Conservation (phyloP, 2,888 invertebrate species). For the Eilema sororculum region DNA sequence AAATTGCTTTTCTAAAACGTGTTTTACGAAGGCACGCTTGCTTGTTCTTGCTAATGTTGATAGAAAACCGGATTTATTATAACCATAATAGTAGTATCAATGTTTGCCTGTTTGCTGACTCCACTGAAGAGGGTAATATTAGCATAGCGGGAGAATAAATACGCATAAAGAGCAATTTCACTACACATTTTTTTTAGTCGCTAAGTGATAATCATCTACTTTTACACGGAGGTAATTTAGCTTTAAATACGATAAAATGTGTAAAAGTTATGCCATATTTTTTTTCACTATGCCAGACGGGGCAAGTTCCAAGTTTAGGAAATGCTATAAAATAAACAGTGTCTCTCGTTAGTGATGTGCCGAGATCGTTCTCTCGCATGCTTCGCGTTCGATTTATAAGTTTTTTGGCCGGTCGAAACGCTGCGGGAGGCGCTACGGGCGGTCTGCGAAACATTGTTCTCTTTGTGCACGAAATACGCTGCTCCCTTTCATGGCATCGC, state of each 20-base stretch:
- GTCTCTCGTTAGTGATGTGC: slow-evolving; percentile 62
- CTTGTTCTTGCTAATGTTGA: slow-evolving; percentile 50
- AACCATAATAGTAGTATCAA: slow-evolving; percentile 39
- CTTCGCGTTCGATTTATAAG: slow-evolving; percentile 69
- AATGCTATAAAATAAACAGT: slow-evolving; percentile 70
- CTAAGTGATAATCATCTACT: not conserved
- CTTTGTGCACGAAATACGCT: slow-evolving; percentile 69
- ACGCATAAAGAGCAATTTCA: slow-evolving; percentile 28
- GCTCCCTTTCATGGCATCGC: slow-evolving; percentile 74
- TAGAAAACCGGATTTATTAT: slow-evolving; percentile 55
- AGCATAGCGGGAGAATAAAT: slow-evolving; percentile 30
- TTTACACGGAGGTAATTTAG: no score
- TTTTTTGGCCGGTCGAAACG: slow-evolving; percentile 71
- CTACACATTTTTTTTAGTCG: slow-evolving; percentile 1
- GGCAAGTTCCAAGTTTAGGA: slow-evolving; percentile 45
- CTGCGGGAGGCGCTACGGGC: slow-evolving; percentile 72
- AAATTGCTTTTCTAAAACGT: slow-evolving; percentile 55
- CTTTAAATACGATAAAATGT: no score
- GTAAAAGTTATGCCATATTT: no score
- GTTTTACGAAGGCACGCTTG: slow-evolving; percentile 48
- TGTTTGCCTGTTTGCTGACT: slow-evolving; percentile 31
- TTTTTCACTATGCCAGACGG: slow-evolving; percentile 34
- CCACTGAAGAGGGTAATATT: slow-evolving; percentile 30
- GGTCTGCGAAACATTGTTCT: slow-evolving; percentile 69
- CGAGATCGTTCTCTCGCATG: slow-evolving; percentile 44